phyloP scores from a whole-genome alignment of 2,888 invertebrate species.

The Arrhopalites spinosus region DNA sequence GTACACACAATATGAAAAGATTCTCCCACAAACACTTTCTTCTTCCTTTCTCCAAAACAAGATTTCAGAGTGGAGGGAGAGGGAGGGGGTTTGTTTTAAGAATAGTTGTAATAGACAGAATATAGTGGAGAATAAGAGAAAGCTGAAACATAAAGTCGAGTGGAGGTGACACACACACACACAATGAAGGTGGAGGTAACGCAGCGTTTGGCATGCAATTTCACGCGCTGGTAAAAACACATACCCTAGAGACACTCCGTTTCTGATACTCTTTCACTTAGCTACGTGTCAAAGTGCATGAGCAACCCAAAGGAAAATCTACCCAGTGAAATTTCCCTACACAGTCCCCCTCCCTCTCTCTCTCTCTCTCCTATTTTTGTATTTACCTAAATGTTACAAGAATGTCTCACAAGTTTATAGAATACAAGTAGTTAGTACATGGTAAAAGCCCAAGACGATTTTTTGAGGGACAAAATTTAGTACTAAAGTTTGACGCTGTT shows the following conservation, averaged over 20 bases:
- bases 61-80: background rate
- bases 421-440: no score
- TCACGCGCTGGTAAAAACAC: slow-evolving; percentile 32
- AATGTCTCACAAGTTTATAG: no score
- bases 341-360: background rate
- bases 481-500: no score
- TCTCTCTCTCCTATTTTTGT: slow-evolving; percentile 2
- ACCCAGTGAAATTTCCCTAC: slow-evolving; percentile 1
- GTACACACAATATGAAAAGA: background rate
- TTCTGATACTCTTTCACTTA: slow-evolving; percentile 49
- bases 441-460: no score
- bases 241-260: slow-evolving; percentile 33
- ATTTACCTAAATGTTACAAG: no score
- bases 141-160: slow-evolving; percentile 5
- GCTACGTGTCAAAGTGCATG: slow-evolving; percentile 49
- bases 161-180: slow-evolving; percentile 3
- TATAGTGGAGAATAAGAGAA: background rate
- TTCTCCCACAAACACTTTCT: background rate
- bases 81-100: no score
- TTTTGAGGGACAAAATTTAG: no score
- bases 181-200: slow-evolving; percentile 2
- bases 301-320: slow-evolving; percentile 1
- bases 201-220: slow-evolving; percentile 18
- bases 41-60: background rate
- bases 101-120: no score